A percentile compares a stretch with the other conserved stretches of the same genome.
phyloP scores from a whole-genome alignment of 2,113 vertebrate genomes.

The Nerophis ophidion region DNA sequence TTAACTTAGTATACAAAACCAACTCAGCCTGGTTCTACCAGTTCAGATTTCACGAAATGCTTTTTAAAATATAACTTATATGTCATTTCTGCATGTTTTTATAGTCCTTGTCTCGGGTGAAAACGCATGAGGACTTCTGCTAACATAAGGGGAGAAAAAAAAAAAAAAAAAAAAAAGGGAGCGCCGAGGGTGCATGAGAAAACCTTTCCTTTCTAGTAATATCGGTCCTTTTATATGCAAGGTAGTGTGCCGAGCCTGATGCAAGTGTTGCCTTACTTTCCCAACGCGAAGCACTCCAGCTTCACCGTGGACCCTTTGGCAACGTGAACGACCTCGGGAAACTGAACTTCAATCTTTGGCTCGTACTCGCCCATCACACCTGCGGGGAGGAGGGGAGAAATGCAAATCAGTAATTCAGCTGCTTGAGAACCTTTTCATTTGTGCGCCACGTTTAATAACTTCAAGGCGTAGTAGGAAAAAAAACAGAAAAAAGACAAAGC shows the following conservation, averaged over 20 bases:
- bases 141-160: constrained; percentile 12
- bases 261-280: constrained; percentile 84
- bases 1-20: no score
- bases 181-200: background rate
- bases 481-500: background rate
- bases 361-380: constrained; percentile 99
- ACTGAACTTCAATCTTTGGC: constrained; percentile 98
- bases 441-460: background rate
- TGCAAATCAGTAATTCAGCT: constrained; percentile 13
- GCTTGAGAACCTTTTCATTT: constrained; percentile 1
- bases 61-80: no score
- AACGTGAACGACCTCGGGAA: constrained; percentile 86
- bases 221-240: constrained; percentile 15
- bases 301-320: constrained; percentile 88
- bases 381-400: constrained; percentile 48
- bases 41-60: no score
- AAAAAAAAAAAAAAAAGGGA: constrained; percentile 33
- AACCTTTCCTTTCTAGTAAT: constrained; percentile 12
- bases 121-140: constrained; percentile 18
- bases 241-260: constrained; percentile 9
- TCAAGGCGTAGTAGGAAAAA: background rate
- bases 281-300: constrained; percentile 94
- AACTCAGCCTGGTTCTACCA: no score
- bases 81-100: no score
- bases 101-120: constrained; percentile 6